Percentiles rank a stretch among this genome's conserved stretches.
Evolutionary conservation across 2,888 invertebrate species (phyloP).

Genomic region (Drosophila percnosoma): DNA sequence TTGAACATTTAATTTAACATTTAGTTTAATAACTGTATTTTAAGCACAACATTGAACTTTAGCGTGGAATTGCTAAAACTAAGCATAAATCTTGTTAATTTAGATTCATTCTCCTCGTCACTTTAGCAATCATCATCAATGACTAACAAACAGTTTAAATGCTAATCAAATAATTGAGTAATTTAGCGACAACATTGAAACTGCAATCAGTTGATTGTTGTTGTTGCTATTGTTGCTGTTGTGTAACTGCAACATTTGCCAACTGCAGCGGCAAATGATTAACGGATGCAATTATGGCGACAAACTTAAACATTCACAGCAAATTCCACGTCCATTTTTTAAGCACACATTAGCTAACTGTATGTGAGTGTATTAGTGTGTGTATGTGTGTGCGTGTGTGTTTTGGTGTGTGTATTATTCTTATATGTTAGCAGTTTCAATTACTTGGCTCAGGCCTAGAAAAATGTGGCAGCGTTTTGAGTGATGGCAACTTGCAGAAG

Average conservation of each 20-base stretch:
- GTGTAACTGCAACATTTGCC: slow-evolving; percentile 22
- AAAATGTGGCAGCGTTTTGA: slow-evolving; percentile 36
- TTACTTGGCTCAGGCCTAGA: slow-evolving; percentile 1
- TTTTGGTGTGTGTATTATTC: neutral
- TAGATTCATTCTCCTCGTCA: neutral
- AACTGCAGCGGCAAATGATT: slow-evolving; percentile 18
- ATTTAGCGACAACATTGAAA: slow-evolving; percentile 25
- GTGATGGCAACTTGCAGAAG: slow-evolving; percentile 31
- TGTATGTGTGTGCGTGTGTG: neutral
- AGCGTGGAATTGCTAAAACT: neutral
- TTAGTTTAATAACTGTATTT: neutral
- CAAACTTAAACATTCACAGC: slow-evolving; percentile 8
- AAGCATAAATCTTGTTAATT: neutral
- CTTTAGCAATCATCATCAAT: neutral
- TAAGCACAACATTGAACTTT: neutral
- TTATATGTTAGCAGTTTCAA: neutral
- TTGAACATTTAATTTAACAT: neutral
- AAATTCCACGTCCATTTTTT: slow-evolving; percentile 30
- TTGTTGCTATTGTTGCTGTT: neutral
- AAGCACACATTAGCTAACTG: slow-evolving; percentile 7
- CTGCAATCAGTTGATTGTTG: neutral
- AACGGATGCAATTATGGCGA: slow-evolving; percentile 41
- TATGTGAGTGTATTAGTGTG: neutral
- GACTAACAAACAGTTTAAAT: neutral
- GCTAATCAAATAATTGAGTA: slow-evolving; percentile 42